Evolutionary conservation across 2,888 invertebrate species (phyloP).

Genomic region (Cephus rjabovi): DNA sequence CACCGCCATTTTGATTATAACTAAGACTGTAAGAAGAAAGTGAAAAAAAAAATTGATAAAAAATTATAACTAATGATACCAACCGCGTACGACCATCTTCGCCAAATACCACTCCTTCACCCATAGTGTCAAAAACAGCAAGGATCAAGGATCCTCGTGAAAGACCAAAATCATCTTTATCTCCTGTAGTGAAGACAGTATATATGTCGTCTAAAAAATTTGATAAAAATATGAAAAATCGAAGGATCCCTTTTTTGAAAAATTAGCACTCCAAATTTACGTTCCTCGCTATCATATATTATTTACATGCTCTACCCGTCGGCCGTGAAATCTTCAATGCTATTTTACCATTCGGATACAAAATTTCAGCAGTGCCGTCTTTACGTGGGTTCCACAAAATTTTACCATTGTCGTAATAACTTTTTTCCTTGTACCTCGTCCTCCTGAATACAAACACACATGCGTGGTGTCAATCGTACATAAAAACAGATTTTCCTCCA

Average conservation of each 20-base stretch:
- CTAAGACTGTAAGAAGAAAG: constrained; percentile 36
- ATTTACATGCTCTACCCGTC: constrained; percentile 41
- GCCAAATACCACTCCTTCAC: constrained; percentile 48
- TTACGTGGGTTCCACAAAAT: constrained; percentile 32
- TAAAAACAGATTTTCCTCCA: not conserved
- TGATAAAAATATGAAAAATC: not conserved
- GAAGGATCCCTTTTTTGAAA: constrained; percentile 1
- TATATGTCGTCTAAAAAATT: constrained; percentile 46
- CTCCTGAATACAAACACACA: constrained; percentile 33
- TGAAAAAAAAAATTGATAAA: not conserved
- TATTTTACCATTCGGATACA: constrained; percentile 43
- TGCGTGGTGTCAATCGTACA: not conserved
- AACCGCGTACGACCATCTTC: constrained; percentile 43
- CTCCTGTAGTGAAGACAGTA: constrained; percentile 46
- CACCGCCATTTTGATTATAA: constrained; percentile 52
- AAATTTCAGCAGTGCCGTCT: constrained; percentile 36
- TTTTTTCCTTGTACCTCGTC: constrained; percentile 13
- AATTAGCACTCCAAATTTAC: not conserved
- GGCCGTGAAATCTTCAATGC: constrained; percentile 37
- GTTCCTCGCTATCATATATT: not conserved
- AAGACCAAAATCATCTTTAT: constrained; percentile 35
- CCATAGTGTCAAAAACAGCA: constrained; percentile 48
- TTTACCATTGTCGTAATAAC: constrained; percentile 37
- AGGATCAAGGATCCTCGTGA: constrained; percentile 33
- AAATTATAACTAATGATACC: constrained; percentile 3